A percentile compares a stretch with the other conserved stretches of the same genome.
These are phyloP conservation scores for Myiagra hebetior DNA, from an alignment of 2,113 vertebrate species.

Conservation along the genomic window DNA sequence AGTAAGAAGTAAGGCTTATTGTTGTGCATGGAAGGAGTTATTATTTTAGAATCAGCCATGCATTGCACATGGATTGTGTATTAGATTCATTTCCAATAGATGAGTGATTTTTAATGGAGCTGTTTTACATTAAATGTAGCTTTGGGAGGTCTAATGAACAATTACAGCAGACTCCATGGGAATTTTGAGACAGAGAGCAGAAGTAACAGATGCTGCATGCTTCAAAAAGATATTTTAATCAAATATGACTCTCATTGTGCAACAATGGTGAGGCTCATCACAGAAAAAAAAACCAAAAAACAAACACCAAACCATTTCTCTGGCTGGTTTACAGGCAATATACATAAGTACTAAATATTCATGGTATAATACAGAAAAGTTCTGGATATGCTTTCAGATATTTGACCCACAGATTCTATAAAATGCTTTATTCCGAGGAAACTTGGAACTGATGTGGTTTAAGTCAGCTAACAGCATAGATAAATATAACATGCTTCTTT, in stretches of 20 bases:
- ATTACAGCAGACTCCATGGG: neutral
- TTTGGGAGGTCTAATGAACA: conserved; percentile 5
- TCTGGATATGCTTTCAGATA: neutral
- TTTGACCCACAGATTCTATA: neutral
- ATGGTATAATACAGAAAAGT: neutral
- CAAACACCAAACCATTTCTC: neutral
- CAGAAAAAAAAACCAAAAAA: no score
- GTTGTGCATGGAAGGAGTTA: neutral
- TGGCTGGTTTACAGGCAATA: neutral
- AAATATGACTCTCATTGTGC: neutral
- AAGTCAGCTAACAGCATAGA: neutral
- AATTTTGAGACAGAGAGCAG: neutral
- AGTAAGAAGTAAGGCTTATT: neutral
- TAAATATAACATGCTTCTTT: neutral
- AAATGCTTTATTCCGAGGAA: neutral
- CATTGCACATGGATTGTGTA: neutral
- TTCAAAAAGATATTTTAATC: neutral
- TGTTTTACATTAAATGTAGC: neutral
- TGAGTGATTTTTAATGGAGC: neutral
- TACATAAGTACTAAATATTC: neutral
- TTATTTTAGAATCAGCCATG: neutral
- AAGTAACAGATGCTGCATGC: neutral
- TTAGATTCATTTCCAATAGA: conserved; percentile 4
- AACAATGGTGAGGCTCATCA: neutral
- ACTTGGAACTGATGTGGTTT: neutral